Conservation (phyloP, 2,888 invertebrate genomes). For the Cistogaster globosa region DNA sequence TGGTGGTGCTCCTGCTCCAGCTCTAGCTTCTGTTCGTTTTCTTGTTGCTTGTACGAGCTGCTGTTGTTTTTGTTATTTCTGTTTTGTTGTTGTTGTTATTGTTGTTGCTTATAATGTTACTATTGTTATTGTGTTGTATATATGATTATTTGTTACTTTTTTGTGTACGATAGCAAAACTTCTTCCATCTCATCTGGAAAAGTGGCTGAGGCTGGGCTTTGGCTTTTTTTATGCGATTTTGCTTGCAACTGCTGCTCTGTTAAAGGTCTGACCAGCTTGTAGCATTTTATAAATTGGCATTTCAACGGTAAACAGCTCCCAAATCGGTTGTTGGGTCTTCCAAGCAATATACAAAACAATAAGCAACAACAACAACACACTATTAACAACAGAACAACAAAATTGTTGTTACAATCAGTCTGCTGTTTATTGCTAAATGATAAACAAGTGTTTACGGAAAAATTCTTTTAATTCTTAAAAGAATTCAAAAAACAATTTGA, state of each 20-base stretch:
- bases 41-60: conserved; percentile 19
- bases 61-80: conserved; percentile 24
- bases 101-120: conserved; percentile 51
- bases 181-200: conserved; percentile 65
- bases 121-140: conserved; percentile 69
- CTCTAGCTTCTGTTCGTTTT: conserved; percentile 39
- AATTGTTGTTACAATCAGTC: conserved; percentile 57
- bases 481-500: conserved; percentile 30
- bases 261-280: conserved; percentile 71
- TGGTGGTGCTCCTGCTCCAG: conserved; percentile 47
- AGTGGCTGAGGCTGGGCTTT: conserved; percentile 62
- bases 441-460: conserved; percentile 68
- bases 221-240: conserved; percentile 61
- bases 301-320: conserved; percentile 76
- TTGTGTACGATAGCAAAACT: conserved; percentile 54
- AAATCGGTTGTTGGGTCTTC: conserved; percentile 75
- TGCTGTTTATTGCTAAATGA: conserved; percentile 65
- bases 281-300: conserved; percentile 75
- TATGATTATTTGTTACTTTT: conserved; percentile 66
- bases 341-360: conserved; percentile 37
- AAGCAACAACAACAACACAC: conserved; percentile 39
- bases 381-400: conserved; percentile 44
- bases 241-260: conserved; percentile 47
- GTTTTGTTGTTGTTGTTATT: conserved; percentile 20
- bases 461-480: not conserved